Evolutionary conservation across 2,888 invertebrate species (phyloP), one percentile per base, ranked within the genome.

Genomic region (Nectonema munidae): DNA sequence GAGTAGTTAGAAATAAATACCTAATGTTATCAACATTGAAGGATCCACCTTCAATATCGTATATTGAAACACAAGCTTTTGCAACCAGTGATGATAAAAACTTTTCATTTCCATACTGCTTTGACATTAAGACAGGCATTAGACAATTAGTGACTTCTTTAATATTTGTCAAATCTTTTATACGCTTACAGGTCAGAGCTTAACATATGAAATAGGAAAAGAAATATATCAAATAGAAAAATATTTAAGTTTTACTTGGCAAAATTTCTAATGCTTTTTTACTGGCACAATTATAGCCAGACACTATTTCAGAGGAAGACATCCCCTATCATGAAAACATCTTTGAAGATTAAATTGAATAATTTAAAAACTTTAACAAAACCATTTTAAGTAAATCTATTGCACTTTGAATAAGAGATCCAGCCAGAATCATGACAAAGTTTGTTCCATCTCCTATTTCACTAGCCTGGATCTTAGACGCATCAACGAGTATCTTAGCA

Each of bases 391-490:
- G 59, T 6, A 95, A 61, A 48, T 81, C 76, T 50, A 83, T 81
- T 1, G 89, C 79, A 42, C 68, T 66, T 55, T 83, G 76, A 4
- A 99, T 60, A 14, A 95, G 62, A 34, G 81, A 71, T 19, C 86
- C 86, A 45, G 77, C 74, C 39, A 99, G 63, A 6, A 89, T 71
- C 34, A 99, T 69, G 4, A 89, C 83, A 59, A 83, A 83, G 55
- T 95, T 99, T 6, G 95, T 99, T 40, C 86, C 89, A 63, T 95
- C 95, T 3, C 95, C 95, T 42, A 83, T 72, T 64, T 89, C 86
- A 43, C 76, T 68, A 55, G 99, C 89, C 58, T 95, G 89, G 74
- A 86, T 89, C 57, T 89, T 72, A 45, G 83, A 77, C 13, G 76
- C 86, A 51, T 86, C 61, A 2, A 89, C 77, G 62, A 95, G 69